Base-by-base conservation (phyloP, 1,140 invertebrate genomes). In the Eufriesea mexicana region DNA sequence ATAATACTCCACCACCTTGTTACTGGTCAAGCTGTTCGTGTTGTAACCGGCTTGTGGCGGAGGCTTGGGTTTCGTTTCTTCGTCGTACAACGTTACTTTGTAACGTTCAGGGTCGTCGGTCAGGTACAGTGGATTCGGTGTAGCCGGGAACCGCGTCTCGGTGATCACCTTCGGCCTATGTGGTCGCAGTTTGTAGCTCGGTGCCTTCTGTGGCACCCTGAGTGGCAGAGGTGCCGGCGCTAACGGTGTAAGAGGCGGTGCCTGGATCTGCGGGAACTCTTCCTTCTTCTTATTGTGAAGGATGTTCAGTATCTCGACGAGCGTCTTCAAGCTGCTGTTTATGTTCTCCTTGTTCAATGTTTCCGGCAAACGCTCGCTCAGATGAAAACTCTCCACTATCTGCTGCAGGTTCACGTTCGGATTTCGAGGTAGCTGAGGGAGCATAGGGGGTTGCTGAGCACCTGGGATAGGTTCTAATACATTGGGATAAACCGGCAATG, bases 261-360 rank as follows among this genome's bases (percentile, higher is more conserved):
- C 5, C 10, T 76, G 77, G 1, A 77, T 1, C 18, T 83, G 83
- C 10, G 79, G 79, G 4, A 74, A 66, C 20, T 89, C 80, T 2
- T 87, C 81, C 12, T 89, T 90, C 47, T 89, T 92, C 6, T 86
- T 89, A 10, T 81, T 86, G 18, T 96, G 96, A 23, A 97, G 93
- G 61, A 95, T 95, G 71, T 96, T 95, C 5, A 97, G 90, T 55
- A 97, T 97, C 88, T 96, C 96, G 16, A 97, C 95, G 25, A 97
- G 92, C 0, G 97, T 97, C 89, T 95, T 96, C 51, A 97, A 97
- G 62, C 97, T 97, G 61, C 96, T 96, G 79, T 97, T 96, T 47
- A 97, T 96, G 88, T 97, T 98, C 78, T 97, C 96, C 55, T 95
- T 95, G 45, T 96, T 97, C 5, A 97, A 94, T 18, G 95, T 96